Evolutionary conservation across 2,797 vertebrate genomes (phyloP).

Genomic region (Choloepus didactylus): DNA sequence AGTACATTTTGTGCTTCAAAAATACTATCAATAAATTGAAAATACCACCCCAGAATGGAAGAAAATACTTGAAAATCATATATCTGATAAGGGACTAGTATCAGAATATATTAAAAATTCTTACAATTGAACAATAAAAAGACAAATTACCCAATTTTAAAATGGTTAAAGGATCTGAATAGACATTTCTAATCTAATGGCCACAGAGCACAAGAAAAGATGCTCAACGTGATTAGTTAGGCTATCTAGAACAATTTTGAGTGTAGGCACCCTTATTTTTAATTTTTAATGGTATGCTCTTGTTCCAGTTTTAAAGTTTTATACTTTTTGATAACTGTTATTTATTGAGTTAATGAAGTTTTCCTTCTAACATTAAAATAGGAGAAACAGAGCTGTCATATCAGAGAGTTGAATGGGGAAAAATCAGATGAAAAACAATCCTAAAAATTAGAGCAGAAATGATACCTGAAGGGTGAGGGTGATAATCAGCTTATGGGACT

Average conservation of each 20-base stretch:
- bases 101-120: too few species aligned
- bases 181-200: too few species aligned
- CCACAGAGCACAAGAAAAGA: too few species aligned
- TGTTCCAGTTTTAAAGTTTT: slow-evolving; percentile 42
- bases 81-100: too few species aligned
- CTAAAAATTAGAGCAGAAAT: slow-evolving; percentile 36
- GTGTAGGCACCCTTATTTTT: slow-evolving; percentile 18
- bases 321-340: slow-evolving; percentile 22
- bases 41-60: too few species aligned
- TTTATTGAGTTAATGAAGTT: background rate
- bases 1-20: too few species aligned
- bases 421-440: slow-evolving; percentile 1
- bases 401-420: slow-evolving; percentile 23
- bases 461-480: background rate
- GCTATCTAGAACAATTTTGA: background rate
- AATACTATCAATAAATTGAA: too few species aligned
- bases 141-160: too few species aligned
- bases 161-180: too few species aligned
- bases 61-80: too few species aligned
- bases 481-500: background rate
- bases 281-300: slow-evolving; percentile 34
- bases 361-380: slow-evolving; percentile 28
- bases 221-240: too few species aligned
- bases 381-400: slow-evolving; percentile 15
- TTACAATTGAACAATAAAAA: too few species aligned